Base-by-base conservation (phyloP, 2,888 invertebrate genomes). In the Ypsolopha sequella region DNA sequence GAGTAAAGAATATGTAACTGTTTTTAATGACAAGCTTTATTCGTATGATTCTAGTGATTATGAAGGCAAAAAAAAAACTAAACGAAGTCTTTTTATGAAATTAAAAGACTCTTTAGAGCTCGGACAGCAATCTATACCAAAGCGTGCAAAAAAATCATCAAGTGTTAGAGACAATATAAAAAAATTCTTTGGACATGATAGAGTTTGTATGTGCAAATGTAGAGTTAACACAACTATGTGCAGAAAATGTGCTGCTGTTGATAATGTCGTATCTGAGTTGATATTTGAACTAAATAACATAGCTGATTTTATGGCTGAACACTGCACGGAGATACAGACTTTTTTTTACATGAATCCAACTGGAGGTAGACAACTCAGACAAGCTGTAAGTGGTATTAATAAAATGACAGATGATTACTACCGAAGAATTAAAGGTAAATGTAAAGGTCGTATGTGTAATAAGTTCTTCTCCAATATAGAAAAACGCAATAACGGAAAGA, bases 301-400 rank as follows among this genome's bases (percentile, higher is more conserved):
- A 46, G 70, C 73, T 0, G 61, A 66, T 9, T 85, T 71, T 45
- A 80, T 82, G 70, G 65, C 58, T 6, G 73, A 75, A 11, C 81
- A 85, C 56, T 82, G 80, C 52, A 75, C 76, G 1, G 84, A 82
- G 58, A 76, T 85, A 51, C 80, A 82, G 58, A 77, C 76, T 0
- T 85, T 62, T 56, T 84, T 81, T 49, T 70, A 68, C 68, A 71
- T 73, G 68, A 82, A 82, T 52, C 84, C 84, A 0, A 66, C 53
- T 1, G 79, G 75, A 1, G 82, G 82, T 0, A 70, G 72, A 48
- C 75, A 72, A 54, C 57, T 85, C 1, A 66, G 68, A 59, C 74
- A 81, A 24, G 57, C 68, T 0, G 75, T 85, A 0, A 70, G 66
- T 51, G 72, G 58, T 50, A 69, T 84, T 3, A 76, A 80, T 49